Percentiles rank a stretch among this genome's conserved stretches.
Evolutionary conservation across 2,888 invertebrate species (phyloP).

Genomic region (Drosophila neotestacea): DNA sequence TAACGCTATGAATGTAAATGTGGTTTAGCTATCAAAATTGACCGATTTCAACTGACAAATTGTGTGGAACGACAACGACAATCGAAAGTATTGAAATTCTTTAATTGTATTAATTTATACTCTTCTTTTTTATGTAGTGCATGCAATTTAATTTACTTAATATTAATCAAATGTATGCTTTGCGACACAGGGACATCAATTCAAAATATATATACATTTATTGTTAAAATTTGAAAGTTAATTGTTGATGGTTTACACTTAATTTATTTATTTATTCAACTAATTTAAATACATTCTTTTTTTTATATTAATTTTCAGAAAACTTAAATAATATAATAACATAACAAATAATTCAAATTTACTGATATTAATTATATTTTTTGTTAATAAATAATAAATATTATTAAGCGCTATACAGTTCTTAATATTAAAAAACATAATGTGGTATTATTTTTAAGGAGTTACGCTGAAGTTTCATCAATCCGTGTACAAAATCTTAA

Average conservation of each 20-base stretch:
- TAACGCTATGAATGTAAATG: constrained; percentile 35
- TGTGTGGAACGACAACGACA: constrained; percentile 20
- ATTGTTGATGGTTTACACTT: not conserved
- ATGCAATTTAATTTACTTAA: constrained; percentile 11
- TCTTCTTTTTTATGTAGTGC: not conserved
- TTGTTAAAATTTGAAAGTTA: not conserved
- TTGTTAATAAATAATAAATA: no score
- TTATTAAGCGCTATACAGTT: no score
- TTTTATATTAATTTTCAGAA: no score
- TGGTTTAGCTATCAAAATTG: constrained; percentile 20
- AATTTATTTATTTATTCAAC: not conserved
- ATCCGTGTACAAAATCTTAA: no score
- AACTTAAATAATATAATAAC: no score
- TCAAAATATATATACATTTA: not conserved
- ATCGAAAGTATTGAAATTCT: constrained; percentile 10
- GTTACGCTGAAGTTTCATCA: no score
- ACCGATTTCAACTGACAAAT: constrained; percentile 17
- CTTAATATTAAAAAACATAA: no score
- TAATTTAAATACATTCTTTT: not conserved
- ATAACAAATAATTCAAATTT: no score
- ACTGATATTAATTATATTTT: no score
- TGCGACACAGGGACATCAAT: not conserved
- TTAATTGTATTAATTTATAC: constrained; percentile 26
- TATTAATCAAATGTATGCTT: constrained; percentile 4
- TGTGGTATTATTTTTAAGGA: no score